Conservation (phyloP, 1,140 invertebrate species). For the Apis cerana region DNA sequence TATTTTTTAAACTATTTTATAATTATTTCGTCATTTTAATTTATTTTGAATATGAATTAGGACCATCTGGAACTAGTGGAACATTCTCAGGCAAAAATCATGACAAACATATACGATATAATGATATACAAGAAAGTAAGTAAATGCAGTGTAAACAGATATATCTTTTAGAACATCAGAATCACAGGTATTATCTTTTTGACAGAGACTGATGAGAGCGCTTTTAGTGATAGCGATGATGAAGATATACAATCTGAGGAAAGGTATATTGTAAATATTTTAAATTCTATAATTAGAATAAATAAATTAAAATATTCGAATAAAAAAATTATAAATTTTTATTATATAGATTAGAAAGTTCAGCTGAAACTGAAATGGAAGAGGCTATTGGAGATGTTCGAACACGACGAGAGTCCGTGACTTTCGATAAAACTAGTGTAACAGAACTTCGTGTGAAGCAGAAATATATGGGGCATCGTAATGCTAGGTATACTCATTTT, state of each 20-base stretch:
- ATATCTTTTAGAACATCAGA: not conserved
- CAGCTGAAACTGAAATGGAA: constrained; percentile 75
- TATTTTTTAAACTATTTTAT: not conserved
- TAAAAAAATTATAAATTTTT: not conserved
- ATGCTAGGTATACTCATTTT: constrained; percentile 84
- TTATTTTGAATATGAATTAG: constrained; percentile 38
- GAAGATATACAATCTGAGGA: constrained; percentile 72
- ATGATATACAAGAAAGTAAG: constrained; percentile 72
- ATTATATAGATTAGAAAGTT: constrained; percentile 66
- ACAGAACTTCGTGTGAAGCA: constrained; percentile 83
- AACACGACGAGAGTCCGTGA: constrained; percentile 62
- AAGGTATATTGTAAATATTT: constrained; percentile 60
- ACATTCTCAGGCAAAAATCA: constrained; percentile 68
- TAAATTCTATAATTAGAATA: not conserved
- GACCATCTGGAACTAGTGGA: constrained; percentile 65
- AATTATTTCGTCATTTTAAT: not conserved
- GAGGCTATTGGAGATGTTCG: constrained; percentile 71
- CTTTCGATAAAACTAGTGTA: constrained; percentile 66
- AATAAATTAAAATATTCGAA: not conserved
- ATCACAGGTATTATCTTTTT: constrained; percentile 47
- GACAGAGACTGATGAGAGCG: constrained; percentile 75
- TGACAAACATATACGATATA: constrained; percentile 62
- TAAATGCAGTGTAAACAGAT: constrained; percentile 25
- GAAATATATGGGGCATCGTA: constrained; percentile 91
- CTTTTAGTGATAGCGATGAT: constrained; percentile 79